phyloP scores from a whole-genome alignment of 1,140 invertebrate species.

The Solen grandis region DNA sequence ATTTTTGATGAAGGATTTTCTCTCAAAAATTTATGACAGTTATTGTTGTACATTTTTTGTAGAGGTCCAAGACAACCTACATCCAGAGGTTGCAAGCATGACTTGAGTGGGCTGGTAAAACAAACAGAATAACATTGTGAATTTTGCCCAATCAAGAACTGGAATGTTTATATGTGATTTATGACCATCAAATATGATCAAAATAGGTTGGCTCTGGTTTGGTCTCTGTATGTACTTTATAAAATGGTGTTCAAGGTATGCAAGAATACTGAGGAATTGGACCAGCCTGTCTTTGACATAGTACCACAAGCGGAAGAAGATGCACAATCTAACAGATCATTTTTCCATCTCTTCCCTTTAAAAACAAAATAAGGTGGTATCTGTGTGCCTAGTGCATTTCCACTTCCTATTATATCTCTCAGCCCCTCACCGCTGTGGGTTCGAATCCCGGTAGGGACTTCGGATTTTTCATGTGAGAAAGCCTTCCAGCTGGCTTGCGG shows the following conservation, averaged over 20 bases:
- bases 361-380: conserved; percentile 46
- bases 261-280: conserved; percentile 24
- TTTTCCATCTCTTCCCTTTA: conserved; percentile 26
- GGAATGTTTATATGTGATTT: conserved; percentile 28
- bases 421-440: too few species aligned
- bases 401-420: too few species aligned
- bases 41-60: conserved; percentile 33
- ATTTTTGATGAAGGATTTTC: conserved; percentile 34
- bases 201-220: conserved; percentile 11
- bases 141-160: conserved; percentile 30
- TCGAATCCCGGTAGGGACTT: too few species aligned
- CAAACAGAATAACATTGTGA: conserved; percentile 35
- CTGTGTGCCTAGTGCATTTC: conserved; percentile 43
- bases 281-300: conserved; percentile 34
- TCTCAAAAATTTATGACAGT: conserved; percentile 31
- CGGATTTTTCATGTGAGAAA: too few species aligned
- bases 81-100: conserved; percentile 34
- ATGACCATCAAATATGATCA: conserved; percentile 18
- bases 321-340: conserved; percentile 19
- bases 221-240: conserved; percentile 29
- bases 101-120: conserved; percentile 44
- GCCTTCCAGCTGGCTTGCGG: too few species aligned
- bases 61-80: conserved; percentile 34
- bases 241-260: conserved; percentile 7
- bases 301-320: conserved; percentile 25